A percentile compares a stretch with the other conserved stretches of the same genome.
Conservation (phyloP, 1,140 invertebrate species). For the Hylyphantes graminicola region DNA sequence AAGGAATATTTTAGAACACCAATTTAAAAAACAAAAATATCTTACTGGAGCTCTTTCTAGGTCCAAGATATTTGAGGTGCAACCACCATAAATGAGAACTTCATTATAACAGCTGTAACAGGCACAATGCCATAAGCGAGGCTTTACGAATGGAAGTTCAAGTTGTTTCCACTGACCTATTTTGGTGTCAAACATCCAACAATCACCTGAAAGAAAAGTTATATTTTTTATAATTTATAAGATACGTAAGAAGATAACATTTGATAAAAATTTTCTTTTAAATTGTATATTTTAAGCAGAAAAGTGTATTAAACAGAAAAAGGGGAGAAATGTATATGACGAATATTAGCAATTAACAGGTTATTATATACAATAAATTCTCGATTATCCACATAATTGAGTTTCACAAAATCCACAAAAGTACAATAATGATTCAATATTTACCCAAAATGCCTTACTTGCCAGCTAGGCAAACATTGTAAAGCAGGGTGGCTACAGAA, state of each 20-base stretch:
- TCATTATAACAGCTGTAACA: conserved; percentile 48
- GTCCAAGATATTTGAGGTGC: conserved; percentile 55
- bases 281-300: background rate
- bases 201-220: conserved; percentile 53
- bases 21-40: too few species aligned
- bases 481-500: too few species aligned
- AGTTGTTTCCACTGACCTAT: conserved; percentile 46
- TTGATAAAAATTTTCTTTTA: background rate
- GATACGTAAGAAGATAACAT: background rate
- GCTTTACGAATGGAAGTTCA: conserved; percentile 57
- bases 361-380: background rate
- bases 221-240: background rate
- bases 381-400: background rate
- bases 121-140: conserved; percentile 62
- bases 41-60: conserved; percentile 47
- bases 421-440: too few species aligned
- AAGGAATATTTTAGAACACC: background rate
- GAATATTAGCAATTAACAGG: background rate
- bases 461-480: too few species aligned
- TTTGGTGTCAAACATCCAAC: conserved; percentile 59
- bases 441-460: too few species aligned
- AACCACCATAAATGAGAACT: conserved; percentile 62
- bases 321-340: too few species aligned
- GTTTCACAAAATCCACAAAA: background rate
- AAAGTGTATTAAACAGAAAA: background rate